These are phyloP conservation scores for Dipodomys spectabilis DNA, from an alignment of 2,113 vertebrate species.

Conservation along the genomic window DNA sequence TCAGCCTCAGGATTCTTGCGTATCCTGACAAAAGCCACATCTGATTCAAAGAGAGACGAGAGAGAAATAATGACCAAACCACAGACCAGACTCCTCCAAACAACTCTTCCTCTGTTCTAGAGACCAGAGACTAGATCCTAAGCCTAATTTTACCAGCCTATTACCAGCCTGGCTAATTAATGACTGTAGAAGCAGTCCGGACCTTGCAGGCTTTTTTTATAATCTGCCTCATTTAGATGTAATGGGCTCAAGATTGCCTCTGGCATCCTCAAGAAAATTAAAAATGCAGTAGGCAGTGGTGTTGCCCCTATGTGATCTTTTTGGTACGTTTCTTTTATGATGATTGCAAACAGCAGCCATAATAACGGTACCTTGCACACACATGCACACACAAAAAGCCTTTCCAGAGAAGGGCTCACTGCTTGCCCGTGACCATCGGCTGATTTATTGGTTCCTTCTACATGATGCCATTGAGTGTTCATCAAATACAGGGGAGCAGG, in stretches of 20 bases:
- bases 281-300: conserved; percentile 73
- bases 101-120: not conserved
- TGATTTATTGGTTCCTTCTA: not conserved
- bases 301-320: conserved; percentile 61
- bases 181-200: conserved; percentile 69
- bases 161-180: conserved; percentile 76
- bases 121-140: not conserved
- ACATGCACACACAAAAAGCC: not conserved
- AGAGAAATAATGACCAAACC: not conserved
- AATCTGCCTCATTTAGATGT: conserved; percentile 71
- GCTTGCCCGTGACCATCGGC: not conserved
- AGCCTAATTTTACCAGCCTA: conserved; percentile 32
- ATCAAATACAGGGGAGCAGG: not conserved
- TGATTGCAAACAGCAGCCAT: conserved; percentile 59
- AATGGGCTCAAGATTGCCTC: conserved; percentile 77
- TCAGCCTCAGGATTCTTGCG: not conserved
- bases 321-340: conserved; percentile 76
- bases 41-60: not conserved
- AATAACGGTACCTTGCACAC: conserved; percentile 59
- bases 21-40: not conserved
- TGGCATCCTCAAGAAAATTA: conserved; percentile 77
- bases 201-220: conserved; percentile 68
- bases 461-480: not conserved
- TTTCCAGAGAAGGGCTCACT: not conserved
- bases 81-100: not conserved